Evolutionary conservation across 2,113 vertebrate species (phyloP), one percentile per base, ranked within the genome.

Genomic region (Delphinus delphis): DNA sequence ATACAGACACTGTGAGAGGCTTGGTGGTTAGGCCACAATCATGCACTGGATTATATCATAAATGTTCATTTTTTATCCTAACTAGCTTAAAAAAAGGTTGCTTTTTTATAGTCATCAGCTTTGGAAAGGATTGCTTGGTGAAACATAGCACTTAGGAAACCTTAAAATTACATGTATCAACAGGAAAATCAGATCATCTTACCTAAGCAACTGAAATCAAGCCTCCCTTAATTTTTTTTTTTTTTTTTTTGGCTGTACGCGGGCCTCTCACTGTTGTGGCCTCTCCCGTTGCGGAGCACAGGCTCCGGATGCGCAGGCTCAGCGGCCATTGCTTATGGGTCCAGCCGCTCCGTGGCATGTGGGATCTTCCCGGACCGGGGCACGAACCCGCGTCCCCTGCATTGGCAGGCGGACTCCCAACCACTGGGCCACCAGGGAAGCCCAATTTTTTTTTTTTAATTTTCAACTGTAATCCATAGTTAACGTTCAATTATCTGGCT

Each of bases 41-140:
- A 65, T 63, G 21, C 33, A 94, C 1, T 53, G 47, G 15, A 60
- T 92, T 62, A 62, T 65, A 74, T 68, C 4, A 3, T 79, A 58
- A 31, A 18, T 58, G 3, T 13, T 96, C n/a, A 55, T 36, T 93
- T 79, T 93, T 88, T 31, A 33, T 9, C 2, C 38, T 62, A 68
- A 70, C 13, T 21, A 38, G 14, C 74, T 82, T 21, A 60, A 58
- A 94, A 88, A 31, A 55, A 41, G 9, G 58, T 58, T 70, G 4
- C 18, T 79, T 70, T 93, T 76, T 91, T 14, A 93, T 31, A 62
- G 15, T 26, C 31, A 76, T 31, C 15, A 65, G 63, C 18, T 89
- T 91, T 92, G 13, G 25, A 58, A 96, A 83, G 10, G 36, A 89
- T 3, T 63, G 28, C 33, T 95, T 97, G 84, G 53, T 95, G 71